Evolutionary conservation across 2,113 vertebrate species (phyloP), one percentile per base, ranked within the genome.

Genomic region (Catagonus wagneri): DNA sequence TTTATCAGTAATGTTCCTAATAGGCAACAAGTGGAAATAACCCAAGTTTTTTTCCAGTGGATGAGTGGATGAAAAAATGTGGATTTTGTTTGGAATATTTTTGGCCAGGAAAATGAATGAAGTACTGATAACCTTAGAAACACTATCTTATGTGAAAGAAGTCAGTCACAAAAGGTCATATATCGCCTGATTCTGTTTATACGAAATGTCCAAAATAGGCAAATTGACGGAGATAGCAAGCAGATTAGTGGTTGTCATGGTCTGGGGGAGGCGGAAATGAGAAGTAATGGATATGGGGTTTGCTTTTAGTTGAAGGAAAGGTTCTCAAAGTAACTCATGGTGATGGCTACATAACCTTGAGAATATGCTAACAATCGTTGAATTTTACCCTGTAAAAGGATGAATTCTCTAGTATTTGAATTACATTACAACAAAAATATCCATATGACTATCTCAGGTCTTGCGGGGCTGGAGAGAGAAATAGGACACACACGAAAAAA

Each of bases 351-450:
- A 50, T 9, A 86, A 16, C 13, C 23, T 72, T 10, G 12, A 85
- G 54, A 85, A 22, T 25, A 39, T 1, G 0, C 10, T n/a, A 12
- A 69, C 29, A 71, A 44, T 7, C 71, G 71, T 23, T 81, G 65
- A 87, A 63, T 13, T 75, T 25, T 22, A 56, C 4, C 20, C n/a
- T 83, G 79, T 44, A 19, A 65, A 60, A 71, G 61, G 56, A 61
- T 80, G n/a, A 91, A 66, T 80, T 94, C 60, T 74, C 54, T 69
- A 66, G 14, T n/a, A 71, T 29, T 22, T 72, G 44, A 44, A 69
- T 84, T 78, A 65, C 81, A 72, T 69, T 34, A n/a, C 69, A 83
- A 56, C 75, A 66, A 96, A 90, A 95, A 74, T 74, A 79, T 54
- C 93, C 90, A 63, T 65, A 76, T 58, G 60, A 76, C 65, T 71